Conservation (phyloP, 1,140 invertebrate genomes). For the Pseudachorutes palmiensis region DNA sequence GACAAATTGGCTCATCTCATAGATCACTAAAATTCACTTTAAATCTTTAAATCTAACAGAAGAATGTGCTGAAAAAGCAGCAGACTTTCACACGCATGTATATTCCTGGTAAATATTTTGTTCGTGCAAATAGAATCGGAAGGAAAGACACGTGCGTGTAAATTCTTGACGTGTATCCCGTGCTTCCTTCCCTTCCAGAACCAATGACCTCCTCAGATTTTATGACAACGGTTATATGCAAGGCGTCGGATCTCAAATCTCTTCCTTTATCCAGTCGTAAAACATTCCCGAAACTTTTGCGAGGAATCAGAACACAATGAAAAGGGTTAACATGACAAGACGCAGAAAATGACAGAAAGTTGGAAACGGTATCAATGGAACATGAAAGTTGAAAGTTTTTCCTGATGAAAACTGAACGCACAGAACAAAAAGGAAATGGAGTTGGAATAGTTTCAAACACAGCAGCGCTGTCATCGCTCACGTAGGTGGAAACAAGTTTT, state of each 20-base stretch:
- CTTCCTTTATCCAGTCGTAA: not conserved
- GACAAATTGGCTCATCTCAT: too few relatives aligned
- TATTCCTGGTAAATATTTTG: too few relatives aligned
- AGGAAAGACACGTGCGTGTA: not conserved
- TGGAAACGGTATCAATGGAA: not conserved
- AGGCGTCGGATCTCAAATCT: not conserved
- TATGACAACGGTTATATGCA: too few relatives aligned
- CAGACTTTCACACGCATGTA: too few relatives aligned
- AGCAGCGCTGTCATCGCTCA: not conserved
- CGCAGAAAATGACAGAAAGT: too few relatives aligned
- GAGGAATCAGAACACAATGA: not conserved
- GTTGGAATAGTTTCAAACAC: not conserved
- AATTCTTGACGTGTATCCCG: not conserved
- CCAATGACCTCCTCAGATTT: not conserved
- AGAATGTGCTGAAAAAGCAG: too few relatives aligned
- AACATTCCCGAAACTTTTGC: not conserved
- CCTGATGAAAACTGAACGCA: not conserved
- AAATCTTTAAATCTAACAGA: too few relatives aligned
- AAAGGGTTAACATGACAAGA: not conserved
- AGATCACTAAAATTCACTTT: too few relatives aligned
- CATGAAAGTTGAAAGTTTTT: not conserved
- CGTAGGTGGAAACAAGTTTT: not conserved
- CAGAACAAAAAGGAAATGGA: not conserved
- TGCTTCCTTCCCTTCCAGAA: not conserved
- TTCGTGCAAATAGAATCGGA: too few relatives aligned